Percentiles rank a stretch among this genome's conserved stretches.
Evolutionary conservation across 1,140 invertebrate genomes (phyloP).

Genomic region (Melipona quadrifasciata): DNA sequence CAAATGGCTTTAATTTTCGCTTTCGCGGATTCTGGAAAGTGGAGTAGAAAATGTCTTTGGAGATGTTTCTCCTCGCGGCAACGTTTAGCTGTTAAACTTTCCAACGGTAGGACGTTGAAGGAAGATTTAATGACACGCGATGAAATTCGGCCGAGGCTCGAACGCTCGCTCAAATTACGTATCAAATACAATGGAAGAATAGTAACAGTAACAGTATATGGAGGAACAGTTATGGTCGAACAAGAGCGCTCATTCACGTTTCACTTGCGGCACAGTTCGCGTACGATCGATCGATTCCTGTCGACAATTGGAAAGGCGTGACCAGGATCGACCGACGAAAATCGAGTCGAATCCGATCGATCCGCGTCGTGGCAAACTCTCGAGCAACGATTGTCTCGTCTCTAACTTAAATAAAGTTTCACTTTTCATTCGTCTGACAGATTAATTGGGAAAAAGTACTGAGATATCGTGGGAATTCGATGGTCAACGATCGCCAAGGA

Average conservation of each 20-base stretch:
- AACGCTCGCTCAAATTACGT: background rate
- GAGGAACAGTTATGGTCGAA: slow-evolving; percentile 31
- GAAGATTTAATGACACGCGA: background rate
- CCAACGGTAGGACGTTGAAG: background rate
- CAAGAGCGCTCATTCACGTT: slow-evolving; percentile 36
- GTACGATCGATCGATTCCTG: background rate
- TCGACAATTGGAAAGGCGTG: slow-evolving; percentile 20
- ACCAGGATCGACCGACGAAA: slow-evolving; percentile 3
- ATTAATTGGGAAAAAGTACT: background rate
- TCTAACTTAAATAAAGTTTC: background rate
- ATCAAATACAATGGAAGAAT: background rate
- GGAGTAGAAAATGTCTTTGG: background rate
- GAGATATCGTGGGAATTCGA: background rate
- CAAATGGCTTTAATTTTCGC: slow-evolving; percentile 32
- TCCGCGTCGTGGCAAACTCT: background rate
- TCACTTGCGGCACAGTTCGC: slow-evolving; percentile 40
- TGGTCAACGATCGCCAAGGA: background rate
- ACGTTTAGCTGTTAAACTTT: too few species aligned
- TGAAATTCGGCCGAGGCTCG: background rate
- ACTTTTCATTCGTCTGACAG: background rate
- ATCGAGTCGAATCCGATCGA: background rate
- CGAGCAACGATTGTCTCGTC: background rate
- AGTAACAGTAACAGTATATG: slow-evolving; percentile 43
- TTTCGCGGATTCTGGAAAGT: slow-evolving; percentile 38
- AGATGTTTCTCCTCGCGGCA: background rate